Evolutionary conservation across 2,113 vertebrate genomes (phyloP), one percentile per base, ranked within the genome.

Genomic region (Corythaixoides concolor): DNA sequence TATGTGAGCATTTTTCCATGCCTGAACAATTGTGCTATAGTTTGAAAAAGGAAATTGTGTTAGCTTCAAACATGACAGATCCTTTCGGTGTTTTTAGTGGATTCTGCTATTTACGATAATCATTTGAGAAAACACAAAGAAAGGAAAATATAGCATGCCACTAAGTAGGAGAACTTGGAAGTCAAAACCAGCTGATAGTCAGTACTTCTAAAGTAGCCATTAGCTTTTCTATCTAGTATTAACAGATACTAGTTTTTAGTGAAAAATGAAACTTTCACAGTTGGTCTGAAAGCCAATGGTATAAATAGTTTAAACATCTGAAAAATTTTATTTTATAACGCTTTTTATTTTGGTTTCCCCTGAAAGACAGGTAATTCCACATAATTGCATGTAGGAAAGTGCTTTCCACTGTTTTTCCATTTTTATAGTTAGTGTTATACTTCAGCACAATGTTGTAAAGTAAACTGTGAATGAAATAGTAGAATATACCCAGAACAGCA

Each of bases 391-490:
- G 79, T 66, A 95, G 73, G 70, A 96, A 97, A 96, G 75, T 64
- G 91, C 62, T 91, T 93, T 92, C 52, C 77, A 76, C 69, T 90
- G 86, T 28, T 96, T 86, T 86, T 90, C 69, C 60, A 84, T 81
- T 85, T 97, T 95, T 95, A 94, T 70, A 95, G 68, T 85, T 89
- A 88, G 43, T 82, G 47, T 87, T 90, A 86, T 47, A 89, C 79
- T 96, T 97, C 94, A 97, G 47, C 75, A 93, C 37, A 75, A 88
- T 70, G 68, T 75, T 95, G 33, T 97, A 97, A 97, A 97, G 73
- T 87, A 97, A 96, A 94, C 78, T 96, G 88, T 95, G 78, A 95
- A 97, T 75, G 78, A 95, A 96, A 96, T 59, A 94, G 85, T 96
- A 90, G 91, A 62, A 89, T 97, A 81, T 19, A 91, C 18, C 37